phyloP scores from a whole-genome alignment of 2,113 vertebrate genomes.

The Mandrillus leucophaeus region DNA sequence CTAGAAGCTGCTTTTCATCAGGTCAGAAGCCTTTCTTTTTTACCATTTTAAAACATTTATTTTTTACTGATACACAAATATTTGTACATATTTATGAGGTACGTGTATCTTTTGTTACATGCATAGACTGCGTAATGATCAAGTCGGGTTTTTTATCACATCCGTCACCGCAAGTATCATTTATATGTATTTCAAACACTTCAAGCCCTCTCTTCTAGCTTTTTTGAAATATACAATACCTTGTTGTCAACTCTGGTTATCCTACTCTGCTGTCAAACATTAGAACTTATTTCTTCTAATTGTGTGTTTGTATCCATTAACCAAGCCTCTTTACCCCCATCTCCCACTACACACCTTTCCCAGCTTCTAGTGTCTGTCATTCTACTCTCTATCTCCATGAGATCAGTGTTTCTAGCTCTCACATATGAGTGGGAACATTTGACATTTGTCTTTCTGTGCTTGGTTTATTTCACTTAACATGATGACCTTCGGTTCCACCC shows the following conservation, averaged over 20 bases:
- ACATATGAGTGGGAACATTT: neutral
- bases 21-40: neutral
- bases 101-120: neutral
- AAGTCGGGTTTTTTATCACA: neutral
- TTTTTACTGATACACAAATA: neutral
- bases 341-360: neutral
- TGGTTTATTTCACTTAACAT: neutral
- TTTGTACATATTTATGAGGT: neutral
- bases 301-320: neutral
- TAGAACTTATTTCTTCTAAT: neutral
- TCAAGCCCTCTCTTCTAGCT: neutral
- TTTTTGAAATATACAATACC: neutral
- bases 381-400: neutral
- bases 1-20: neutral
- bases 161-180: neutral
- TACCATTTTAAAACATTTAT: neutral
- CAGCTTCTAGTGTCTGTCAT: neutral
- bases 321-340: neutral
- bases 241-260: neutral
- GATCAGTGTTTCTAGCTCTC: neutral
- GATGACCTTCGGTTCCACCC: neutral
- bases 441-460: neutral
- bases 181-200: neutral
- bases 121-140: neutral
- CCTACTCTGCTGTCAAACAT: neutral